These are phyloP conservation scores for Atrina japonica DNA, from an alignment of 2,888 invertebrate genomes.

Conservation along the genomic window DNA sequence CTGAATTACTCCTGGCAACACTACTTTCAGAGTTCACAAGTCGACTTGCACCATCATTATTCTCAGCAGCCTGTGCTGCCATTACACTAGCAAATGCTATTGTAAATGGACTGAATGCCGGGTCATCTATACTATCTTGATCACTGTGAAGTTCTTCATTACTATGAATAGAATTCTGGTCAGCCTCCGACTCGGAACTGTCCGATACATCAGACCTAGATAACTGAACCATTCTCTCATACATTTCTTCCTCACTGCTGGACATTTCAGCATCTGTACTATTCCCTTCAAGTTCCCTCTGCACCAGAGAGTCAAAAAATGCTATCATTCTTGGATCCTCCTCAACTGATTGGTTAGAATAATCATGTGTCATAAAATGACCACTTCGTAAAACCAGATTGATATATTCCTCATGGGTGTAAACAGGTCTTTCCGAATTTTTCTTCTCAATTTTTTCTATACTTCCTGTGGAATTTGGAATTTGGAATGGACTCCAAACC, in stretches of 20 bases:
- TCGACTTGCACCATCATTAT: slow-evolving; percentile 5
- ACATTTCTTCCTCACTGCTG: slow-evolving; percentile 68
- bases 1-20: not conserved
- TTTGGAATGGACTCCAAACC: slow-evolving; percentile 91
- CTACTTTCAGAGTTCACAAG: slow-evolving; percentile 1
- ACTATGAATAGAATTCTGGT: slow-evolving; percentile 17
- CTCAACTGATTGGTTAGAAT: slow-evolving; percentile 91
- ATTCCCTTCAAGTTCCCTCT: slow-evolving; percentile 90
- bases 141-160: slow-evolving; percentile 9
- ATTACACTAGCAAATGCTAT: slow-evolving; percentile 71
- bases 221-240: slow-evolving; percentile 62
- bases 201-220: slow-evolving; percentile 54
- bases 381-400: slow-evolving; percentile 90
- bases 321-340: slow-evolving; percentile 98
- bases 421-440: slow-evolving; percentile 72
- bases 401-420: slow-evolving; percentile 87
- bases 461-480: slow-evolving; percentile 81
- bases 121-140: slow-evolving; percentile 36
- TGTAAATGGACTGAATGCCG: slow-evolving; percentile 65
- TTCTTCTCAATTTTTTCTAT: slow-evolving; percentile 17
- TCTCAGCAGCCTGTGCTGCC: slow-evolving; percentile 60
- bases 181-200: slow-evolving; percentile 27
- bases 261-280: slow-evolving; percentile 70
- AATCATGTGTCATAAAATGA: slow-evolving; percentile 89
- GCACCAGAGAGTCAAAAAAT: slow-evolving; percentile 96